phyloP scores from a whole-genome alignment of 1,140 invertebrate genomes.

The Ctenoplectra terminalis region DNA sequence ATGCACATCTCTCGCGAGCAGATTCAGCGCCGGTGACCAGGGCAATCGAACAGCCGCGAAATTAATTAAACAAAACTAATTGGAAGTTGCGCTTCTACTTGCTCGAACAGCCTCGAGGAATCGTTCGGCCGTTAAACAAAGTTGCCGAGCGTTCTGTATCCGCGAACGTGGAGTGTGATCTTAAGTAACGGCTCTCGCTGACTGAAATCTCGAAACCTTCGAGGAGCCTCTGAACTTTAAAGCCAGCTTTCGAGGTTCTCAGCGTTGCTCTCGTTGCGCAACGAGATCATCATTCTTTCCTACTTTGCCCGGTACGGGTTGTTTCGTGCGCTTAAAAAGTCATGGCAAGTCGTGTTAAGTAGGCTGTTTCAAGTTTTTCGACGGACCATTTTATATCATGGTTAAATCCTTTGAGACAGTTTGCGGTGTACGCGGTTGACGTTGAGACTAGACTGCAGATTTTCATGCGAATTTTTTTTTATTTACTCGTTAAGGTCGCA shows the following conservation, averaged over 20 bases:
- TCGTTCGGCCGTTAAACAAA: not conserved
- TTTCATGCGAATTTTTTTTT: too few relatives aligned
- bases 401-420: not conserved
- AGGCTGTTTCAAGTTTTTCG: not conserved
- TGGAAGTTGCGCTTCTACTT: not conserved
- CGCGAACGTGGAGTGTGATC: not conserved
- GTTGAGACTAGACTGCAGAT: not conserved
- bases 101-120: not conserved
- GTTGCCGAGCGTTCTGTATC: not conserved
- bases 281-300: not conserved
- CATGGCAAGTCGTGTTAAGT: not conserved
- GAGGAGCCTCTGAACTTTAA: conserved; percentile 21
- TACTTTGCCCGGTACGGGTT: not conserved
- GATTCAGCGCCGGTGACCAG: not conserved
- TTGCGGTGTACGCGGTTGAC: not conserved
- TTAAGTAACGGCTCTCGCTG: not conserved
- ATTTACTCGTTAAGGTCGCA: too few relatives aligned
- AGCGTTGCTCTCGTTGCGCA: not conserved
- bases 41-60: not conserved
- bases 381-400: too few relatives aligned
- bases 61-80: conserved; percentile 43
- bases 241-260: not conserved
- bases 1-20: not conserved
- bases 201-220: not conserved
- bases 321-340: not conserved